A percentile compares a stretch with the other conserved stretches of the same genome.
phyloP scores from a whole-genome alignment of 2,113 vertebrate genomes.

The Cheilinus undulatus region DNA sequence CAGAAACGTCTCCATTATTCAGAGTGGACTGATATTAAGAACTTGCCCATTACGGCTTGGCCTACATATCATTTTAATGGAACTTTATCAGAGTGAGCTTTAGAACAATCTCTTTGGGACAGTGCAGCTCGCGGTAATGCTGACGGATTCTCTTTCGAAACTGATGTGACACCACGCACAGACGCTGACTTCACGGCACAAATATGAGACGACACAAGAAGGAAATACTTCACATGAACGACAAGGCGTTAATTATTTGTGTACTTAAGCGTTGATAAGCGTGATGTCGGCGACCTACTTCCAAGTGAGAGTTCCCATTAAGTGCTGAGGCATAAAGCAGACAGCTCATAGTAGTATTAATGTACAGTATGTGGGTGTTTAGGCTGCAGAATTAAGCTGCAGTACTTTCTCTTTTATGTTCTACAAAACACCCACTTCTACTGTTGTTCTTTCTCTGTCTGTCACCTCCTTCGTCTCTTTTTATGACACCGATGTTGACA shows the following conservation, averaged over 20 bases:
- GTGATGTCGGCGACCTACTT: constrained; percentile 53
- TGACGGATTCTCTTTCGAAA: background rate
- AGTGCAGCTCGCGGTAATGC: background rate
- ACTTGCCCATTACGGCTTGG: background rate
- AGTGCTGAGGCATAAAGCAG: constrained; percentile 13
- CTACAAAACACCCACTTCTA: constrained; percentile 25
- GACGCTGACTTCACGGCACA: constrained; percentile 2
- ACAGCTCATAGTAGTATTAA: constrained; percentile 13
- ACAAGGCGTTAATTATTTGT: constrained; percentile 49
- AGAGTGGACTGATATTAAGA: background rate
- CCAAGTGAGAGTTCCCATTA: constrained; percentile 37
- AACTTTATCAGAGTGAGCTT: background rate
- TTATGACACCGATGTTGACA: constrained; percentile 22
- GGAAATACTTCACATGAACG: constrained; percentile 13
- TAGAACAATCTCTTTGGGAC: background rate
- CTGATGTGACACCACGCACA: background rate
- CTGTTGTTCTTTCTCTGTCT: constrained; percentile 11
- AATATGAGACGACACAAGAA: constrained; percentile 14
- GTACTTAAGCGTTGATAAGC: constrained; percentile 28
- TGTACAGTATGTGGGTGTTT: constrained; percentile 34
- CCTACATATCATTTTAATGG: background rate
- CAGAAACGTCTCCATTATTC: background rate
- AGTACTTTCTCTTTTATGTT: constrained; percentile 43
- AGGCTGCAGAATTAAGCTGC: constrained; percentile 36
- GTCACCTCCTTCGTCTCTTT: constrained; percentile 5